A percentile compares a stretch with the other conserved stretches of the same genome.
These are phyloP conservation scores for Bungarus multicinctus DNA, from an alignment of 2,113 vertebrate genomes.

Conservation along the genomic window DNA sequence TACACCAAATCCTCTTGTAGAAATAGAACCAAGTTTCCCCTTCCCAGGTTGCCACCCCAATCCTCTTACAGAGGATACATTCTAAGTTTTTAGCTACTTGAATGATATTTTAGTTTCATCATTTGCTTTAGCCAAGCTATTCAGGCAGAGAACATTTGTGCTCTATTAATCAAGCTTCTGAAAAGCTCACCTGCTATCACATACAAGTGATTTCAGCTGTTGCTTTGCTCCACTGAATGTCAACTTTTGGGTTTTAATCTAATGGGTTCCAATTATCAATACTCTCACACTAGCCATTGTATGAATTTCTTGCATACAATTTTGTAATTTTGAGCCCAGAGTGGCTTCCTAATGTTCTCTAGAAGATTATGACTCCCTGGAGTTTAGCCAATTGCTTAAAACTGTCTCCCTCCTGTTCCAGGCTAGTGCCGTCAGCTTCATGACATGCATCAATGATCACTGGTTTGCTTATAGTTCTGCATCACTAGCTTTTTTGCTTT, in stretches of 20 bases:
- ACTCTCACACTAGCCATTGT: slow-evolving; percentile 45
- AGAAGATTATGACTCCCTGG: slow-evolving; percentile 42
- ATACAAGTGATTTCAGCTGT: slow-evolving; percentile 23
- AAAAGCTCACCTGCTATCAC: slow-evolving; percentile 3
- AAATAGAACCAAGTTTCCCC: not conserved
- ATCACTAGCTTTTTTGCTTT: slow-evolving; percentile 2
- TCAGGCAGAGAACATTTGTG: not conserved
- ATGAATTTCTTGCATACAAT: slow-evolving; percentile 44
- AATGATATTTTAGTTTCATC: slow-evolving; percentile 14
- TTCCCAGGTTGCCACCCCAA: not conserved
- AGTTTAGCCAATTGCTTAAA: slow-evolving; percentile 49
- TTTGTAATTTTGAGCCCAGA: slow-evolving; percentile 51
- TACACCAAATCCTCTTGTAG: not conserved
- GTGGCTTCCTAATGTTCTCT: slow-evolving; percentile 50
- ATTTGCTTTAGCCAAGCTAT: slow-evolving; percentile 35
- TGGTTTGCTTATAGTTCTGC: slow-evolving; percentile 7
- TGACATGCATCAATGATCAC: slow-evolving; percentile 11
- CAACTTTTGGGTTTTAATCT: not conserved
- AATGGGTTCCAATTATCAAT: slow-evolving; percentile 2
- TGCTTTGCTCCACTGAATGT: slow-evolving; percentile 27
- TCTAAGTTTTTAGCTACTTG: slow-evolving; percentile 9
- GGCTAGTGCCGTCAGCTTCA: slow-evolving; percentile 12
- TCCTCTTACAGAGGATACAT: rapidly evolving
- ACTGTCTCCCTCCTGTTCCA: slow-evolving; percentile 41
- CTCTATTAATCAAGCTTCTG: slow-evolving; percentile 33